Conservation (phyloP, 2,797 vertebrate genomes). For the Sebastes hopkinsi region DNA sequence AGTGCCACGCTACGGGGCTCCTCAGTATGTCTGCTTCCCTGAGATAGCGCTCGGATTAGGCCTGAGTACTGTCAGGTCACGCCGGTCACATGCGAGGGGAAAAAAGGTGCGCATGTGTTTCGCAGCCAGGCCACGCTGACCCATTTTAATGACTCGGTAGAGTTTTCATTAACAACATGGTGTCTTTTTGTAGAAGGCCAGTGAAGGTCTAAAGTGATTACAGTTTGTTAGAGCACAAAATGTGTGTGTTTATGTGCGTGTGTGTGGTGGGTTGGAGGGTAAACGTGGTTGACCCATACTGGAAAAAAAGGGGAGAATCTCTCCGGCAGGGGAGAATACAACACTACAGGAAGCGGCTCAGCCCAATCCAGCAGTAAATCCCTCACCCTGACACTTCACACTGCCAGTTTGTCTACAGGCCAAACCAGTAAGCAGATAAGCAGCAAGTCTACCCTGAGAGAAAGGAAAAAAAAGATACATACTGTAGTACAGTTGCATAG, state of each 20-base stretch:
- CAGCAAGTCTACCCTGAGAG: slow-evolving; percentile 20
- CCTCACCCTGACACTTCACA: slow-evolving; percentile 48
- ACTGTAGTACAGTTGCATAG: neutral
- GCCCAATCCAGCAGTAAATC: slow-evolving; percentile 63
- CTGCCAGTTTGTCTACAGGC: slow-evolving; percentile 48
- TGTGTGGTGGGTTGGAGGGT: slow-evolving; percentile 9
- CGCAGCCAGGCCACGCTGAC: slow-evolving; percentile 33
- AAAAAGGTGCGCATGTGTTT: slow-evolving; percentile 30
- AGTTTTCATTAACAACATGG: slow-evolving; percentile 49
- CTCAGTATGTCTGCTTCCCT: slow-evolving; percentile 61
- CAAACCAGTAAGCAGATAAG: slow-evolving; percentile 57
- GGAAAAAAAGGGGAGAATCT: slow-evolving; percentile 32
- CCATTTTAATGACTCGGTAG: slow-evolving; percentile 50
- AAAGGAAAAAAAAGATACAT: neutral
- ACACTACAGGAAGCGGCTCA: slow-evolving; percentile 44
- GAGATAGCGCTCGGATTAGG: slow-evolving; percentile 71
- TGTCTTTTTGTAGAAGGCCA: slow-evolving; percentile 29
- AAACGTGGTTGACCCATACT: slow-evolving; percentile 25
- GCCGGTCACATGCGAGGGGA: slow-evolving; percentile 43
- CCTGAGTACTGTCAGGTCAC: slow-evolving; percentile 55
- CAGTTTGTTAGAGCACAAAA: neutral
- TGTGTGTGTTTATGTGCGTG: slow-evolving; percentile 1
- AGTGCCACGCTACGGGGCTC: slow-evolving; percentile 60
- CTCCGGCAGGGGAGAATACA: slow-evolving; percentile 19
- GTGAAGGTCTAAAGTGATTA: slow-evolving; percentile 27